Conservation (phyloP, 2,797 vertebrate genomes). For the Champsocephalus esox region DNA sequence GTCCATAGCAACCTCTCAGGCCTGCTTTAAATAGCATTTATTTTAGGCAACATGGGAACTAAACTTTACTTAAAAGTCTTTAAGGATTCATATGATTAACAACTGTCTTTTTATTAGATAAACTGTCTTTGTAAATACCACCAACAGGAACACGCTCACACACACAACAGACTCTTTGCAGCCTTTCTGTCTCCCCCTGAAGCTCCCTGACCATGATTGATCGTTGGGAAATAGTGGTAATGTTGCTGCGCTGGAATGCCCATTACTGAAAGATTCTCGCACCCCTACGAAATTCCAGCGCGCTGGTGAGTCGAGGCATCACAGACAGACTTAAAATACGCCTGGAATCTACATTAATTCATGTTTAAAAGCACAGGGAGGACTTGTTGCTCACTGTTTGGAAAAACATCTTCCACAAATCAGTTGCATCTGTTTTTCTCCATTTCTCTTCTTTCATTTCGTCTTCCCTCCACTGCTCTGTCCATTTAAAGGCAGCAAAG, state of each 20-base stretch:
- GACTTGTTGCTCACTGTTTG: conserved; percentile 80
- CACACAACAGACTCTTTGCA: conserved; percentile 21
- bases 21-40: conserved; percentile 21
- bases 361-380: conserved; percentile 84
- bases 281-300: conserved; percentile 85
- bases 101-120: conserved; percentile 18
- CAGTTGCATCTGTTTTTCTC: conserved; percentile 64
- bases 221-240: conserved; percentile 81
- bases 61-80: conserved; percentile 9
- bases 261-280: conserved; percentile 83
- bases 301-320: conserved; percentile 78
- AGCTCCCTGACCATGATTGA: conserved; percentile 77
- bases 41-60: neutral
- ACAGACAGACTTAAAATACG: conserved; percentile 76
- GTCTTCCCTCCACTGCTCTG: conserved; percentile 46
- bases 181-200: conserved; percentile 47
- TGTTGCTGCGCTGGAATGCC: conserved; percentile 82
- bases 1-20: conserved; percentile 15
- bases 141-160: conserved; percentile 5
- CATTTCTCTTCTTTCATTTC: conserved; percentile 27
- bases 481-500: conserved; percentile 79
- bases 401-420: conserved; percentile 72
- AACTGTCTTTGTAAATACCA: conserved; percentile 20
- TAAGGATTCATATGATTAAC: conserved; percentile 4
- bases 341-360: conserved; percentile 85